Evolutionary conservation across 2,888 invertebrate species (phyloP).

Genomic region (Ethmia dodecea): DNA sequence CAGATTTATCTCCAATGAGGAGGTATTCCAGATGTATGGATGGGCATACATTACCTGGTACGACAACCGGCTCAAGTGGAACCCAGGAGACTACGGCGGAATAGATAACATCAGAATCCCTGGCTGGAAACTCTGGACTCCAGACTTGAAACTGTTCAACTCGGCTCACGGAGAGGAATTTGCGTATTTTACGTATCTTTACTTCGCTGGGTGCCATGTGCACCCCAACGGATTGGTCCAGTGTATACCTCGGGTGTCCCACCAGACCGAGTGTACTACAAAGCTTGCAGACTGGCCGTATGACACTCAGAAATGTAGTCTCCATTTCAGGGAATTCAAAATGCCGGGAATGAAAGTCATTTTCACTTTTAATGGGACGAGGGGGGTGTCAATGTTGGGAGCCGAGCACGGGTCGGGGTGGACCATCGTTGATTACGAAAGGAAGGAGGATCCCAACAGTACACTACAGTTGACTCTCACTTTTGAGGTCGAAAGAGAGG

Average conservation of each 20-base stretch:
- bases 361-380: constrained; percentile 15
- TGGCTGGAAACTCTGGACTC: constrained; percentile 26
- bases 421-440: constrained; percentile 33
- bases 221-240: constrained; percentile 9
- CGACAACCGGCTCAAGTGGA: constrained; percentile 35
- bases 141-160: constrained; percentile 26
- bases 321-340: constrained; percentile 22
- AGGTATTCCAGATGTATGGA: constrained; percentile 21
- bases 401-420: constrained; percentile 36
- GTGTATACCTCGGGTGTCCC: constrained; percentile 6
- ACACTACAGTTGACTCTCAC: constrained; percentile 26
- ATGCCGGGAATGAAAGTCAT: constrained; percentile 13
- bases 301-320: constrained; percentile 24
- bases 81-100: constrained; percentile 28
- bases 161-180: neutral
- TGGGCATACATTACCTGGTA: constrained; percentile 21
- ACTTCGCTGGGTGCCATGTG: constrained; percentile 2
- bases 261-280: constrained; percentile 13
- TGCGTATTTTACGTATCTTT: neutral
- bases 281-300: constrained; percentile 29
- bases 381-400: constrained; percentile 17
- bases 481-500: constrained; percentile 38
- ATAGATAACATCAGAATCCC: constrained; percentile 14
- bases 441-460: constrained; percentile 16
- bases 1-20: constrained; percentile 23